Base-by-base conservation (phyloP, 1,140 invertebrate genomes). In the Harpegnathos saltator region DNA sequence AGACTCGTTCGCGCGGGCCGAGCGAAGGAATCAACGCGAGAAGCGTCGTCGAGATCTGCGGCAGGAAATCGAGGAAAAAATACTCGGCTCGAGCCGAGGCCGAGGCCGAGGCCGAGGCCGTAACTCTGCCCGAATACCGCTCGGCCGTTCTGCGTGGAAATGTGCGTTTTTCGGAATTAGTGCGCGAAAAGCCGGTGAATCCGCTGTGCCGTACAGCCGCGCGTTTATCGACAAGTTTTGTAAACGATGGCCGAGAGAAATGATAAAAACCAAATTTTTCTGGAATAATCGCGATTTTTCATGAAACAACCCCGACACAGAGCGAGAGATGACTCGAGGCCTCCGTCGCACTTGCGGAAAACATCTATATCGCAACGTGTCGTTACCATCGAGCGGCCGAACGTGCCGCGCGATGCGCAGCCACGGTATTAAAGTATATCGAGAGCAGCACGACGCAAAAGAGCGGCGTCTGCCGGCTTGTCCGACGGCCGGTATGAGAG, bases 61-160 rank as follows among this genome's bases (percentile, higher is more conserved):
- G 50, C 24, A 63, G 52, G 48, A 68, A 83, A 83, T 80, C 52
- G 62, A 50, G 38, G 54, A 80, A 78, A 78, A 78, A 65, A 80
- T 56, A 75, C 12, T n/a, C n/a, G n/a, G n/a, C n/a, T n/a, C n/a
- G n/a, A n/a, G n/a, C n/a, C n/a, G n/a, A 7, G 17, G 9, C 22
- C 24, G 38, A 54, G 59, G 38, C 59, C 72, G 72, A 7, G 17
- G 9, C 22, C 24, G 38, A 54, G 59, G 38, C 59, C 72, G 72
- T 75, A 74, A 77, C 72, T 82, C 52, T 12, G 33, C 22, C 33
- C n/a, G n/a, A 54, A 66, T 77, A 58, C 14, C 50, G 56, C 56
- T n/a, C 50, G 26, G 26, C 24, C 22, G 33, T 26, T 56, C 63
- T 24, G 29, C 33, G 22, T 1, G 52, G 52, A 59, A 19, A 48